Percentiles rank a stretch among this genome's conserved stretches.
Evolutionary conservation across 2,113 vertebrate species (phyloP).

Genomic region (Cinclus cinclus): DNA sequence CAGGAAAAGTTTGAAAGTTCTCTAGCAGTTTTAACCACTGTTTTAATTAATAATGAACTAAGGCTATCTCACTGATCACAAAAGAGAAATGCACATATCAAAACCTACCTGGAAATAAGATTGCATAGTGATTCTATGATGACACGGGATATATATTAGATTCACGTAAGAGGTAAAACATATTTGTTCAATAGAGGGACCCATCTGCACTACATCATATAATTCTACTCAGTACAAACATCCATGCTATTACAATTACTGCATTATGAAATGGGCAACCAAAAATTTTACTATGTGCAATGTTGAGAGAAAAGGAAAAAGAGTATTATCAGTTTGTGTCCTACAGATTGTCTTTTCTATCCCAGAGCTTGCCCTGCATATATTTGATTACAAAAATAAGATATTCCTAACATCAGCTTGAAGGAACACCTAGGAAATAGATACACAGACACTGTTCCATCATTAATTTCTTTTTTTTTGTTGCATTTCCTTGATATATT

Average conservation of each 20-base stretch:
- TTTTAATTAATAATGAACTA: not conserved
- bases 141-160: not conserved
- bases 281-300: not conserved
- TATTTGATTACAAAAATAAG: not conserved
- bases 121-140: not conserved
- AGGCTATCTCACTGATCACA: not conserved
- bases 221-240: not conserved
- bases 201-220: not conserved
- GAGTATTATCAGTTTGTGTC: not conserved
- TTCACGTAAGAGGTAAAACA: not conserved
- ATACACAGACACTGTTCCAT: not conserved
- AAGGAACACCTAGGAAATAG: not conserved
- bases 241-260: not conserved
- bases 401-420: not conserved
- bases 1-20: not conserved
- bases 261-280: not conserved
- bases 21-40: not conserved
- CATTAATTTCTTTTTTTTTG: not conserved
- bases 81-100: not conserved
- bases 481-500: not conserved
- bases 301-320: not conserved
- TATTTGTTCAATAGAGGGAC: not conserved
- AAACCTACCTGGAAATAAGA: not conserved
- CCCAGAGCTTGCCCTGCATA: not conserved
- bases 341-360: not conserved